phyloP scores from a whole-genome alignment of 2,888 invertebrate species.

The Leptinotarsa tumamoca region DNA sequence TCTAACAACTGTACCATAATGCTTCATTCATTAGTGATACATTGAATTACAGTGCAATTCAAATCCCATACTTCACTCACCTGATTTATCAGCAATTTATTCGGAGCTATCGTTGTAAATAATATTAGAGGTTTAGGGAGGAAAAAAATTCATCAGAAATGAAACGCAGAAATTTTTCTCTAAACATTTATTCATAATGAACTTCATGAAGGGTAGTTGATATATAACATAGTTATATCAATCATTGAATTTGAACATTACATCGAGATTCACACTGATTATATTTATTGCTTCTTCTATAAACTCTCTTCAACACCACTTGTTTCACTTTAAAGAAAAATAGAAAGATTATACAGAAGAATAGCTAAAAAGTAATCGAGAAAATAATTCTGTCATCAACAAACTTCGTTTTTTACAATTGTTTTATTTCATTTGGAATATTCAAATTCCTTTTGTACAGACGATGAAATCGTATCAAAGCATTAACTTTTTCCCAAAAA shows the following conservation, averaged over 20 bases:
- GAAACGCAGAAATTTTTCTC: neutral
- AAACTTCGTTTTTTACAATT: no score
- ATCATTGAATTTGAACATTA: neutral
- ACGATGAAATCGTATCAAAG: no score
- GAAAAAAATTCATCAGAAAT: neutral
- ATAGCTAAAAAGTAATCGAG: neutral
- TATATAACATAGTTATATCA: neutral
- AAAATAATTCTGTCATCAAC: neutral
- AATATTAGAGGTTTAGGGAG: no score
- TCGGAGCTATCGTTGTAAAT: no score
- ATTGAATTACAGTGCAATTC: no score
- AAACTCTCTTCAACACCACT: slow-evolving; percentile 1
- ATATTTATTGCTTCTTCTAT: slow-evolving; percentile 14
- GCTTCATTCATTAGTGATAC: no score
- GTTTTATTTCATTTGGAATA: neutral
- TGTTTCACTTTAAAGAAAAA: slow-evolving; percentile 5
- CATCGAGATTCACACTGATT: slow-evolving; percentile 7
- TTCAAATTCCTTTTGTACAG: neutral
- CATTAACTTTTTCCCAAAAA: no score
- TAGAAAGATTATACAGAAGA: neutral
- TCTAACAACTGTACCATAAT: no score
- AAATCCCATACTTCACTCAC: no score
- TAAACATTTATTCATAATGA: slow-evolving; percentile 18
- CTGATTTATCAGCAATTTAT: no score
- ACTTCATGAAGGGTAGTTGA: neutral